These are phyloP conservation scores for Lysiphlebus fabarum DNA, from an alignment of 1,140 invertebrate species.

Conservation along the genomic window DNA sequence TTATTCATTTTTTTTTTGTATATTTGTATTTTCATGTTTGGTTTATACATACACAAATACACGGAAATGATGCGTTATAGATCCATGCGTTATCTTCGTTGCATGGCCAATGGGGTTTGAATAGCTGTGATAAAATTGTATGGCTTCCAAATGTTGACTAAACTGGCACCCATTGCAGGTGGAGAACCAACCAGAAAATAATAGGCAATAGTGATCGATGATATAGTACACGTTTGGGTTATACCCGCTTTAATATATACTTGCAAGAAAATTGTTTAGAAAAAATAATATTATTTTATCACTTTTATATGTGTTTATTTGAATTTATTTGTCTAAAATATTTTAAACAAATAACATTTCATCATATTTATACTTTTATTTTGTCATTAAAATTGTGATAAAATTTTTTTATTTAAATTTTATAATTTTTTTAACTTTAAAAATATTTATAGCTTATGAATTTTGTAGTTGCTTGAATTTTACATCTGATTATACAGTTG, in stretches of 20 bases:
- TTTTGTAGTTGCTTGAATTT: too few species aligned
- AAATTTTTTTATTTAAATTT: too few species aligned
- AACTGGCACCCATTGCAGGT: conserved; percentile 54
- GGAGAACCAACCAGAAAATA: conserved; percentile 56
- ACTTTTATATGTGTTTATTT: too few species aligned
- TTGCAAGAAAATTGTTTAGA: conserved; percentile 25
- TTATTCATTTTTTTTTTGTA: conserved; percentile 30
- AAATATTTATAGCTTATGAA: not conserved
- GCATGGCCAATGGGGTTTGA: conserved; percentile 56
- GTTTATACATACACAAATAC: conserved; percentile 32
- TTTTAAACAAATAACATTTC: too few species aligned
- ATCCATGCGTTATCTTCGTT: conserved; percentile 53
- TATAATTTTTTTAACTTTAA: not conserved
- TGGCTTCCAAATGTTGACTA: conserved; percentile 57
- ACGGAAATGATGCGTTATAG: conserved; percentile 49
- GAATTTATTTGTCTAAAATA: too few species aligned
- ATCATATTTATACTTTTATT: too few species aligned
- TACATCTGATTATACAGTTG: too few species aligned
- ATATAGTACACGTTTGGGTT: conserved; percentile 14
- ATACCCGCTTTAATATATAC: conserved; percentile 17
- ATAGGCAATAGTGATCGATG: conserved; percentile 43
- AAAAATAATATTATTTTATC: too few species aligned
- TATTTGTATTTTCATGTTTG: conserved; percentile 35
- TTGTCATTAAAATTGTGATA: too few species aligned
- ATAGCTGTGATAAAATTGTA: conserved; percentile 55